A percentile compares a stretch with the other conserved stretches of the same genome.
These are phyloP conservation scores for Orthochromis malagaraziensis DNA, from an alignment of 2,113 vertebrate genomes.

Conservation along the genomic window DNA sequence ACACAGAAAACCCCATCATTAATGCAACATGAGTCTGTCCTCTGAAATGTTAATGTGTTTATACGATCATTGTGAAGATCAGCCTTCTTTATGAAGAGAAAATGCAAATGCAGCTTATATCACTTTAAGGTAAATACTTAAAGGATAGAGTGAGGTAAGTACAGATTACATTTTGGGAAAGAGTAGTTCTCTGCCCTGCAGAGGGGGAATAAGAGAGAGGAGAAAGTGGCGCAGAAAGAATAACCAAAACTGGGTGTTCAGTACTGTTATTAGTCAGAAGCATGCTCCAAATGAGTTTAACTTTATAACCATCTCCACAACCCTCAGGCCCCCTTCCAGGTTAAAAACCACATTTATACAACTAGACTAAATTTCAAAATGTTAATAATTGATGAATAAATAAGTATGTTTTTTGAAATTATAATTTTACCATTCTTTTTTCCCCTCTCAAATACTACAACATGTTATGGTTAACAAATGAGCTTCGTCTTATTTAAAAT, in stretches of 20 bases:
- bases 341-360: background rate
- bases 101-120: background rate
- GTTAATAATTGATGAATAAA: background rate
- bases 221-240: background rate
- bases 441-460: background rate
- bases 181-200: background rate
- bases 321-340: background rate
- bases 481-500: background rate
- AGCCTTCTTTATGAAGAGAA: background rate
- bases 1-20: background rate
- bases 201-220: background rate
- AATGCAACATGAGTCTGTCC: background rate
- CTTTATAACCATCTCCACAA: background rate
- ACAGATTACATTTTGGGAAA: background rate
- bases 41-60: background rate
- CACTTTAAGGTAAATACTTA: background rate
- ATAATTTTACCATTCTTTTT: background rate
- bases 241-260: background rate
- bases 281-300: background rate
- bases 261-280: background rate
- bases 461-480: background rate
- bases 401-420: background rate
- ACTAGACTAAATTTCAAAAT: background rate
- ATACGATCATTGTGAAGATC: background rate
- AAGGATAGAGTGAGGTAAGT: background rate